These are phyloP conservation scores for Falco punctatus DNA, from an alignment of 2,113 vertebrate genomes.

Conservation along the genomic window DNA sequence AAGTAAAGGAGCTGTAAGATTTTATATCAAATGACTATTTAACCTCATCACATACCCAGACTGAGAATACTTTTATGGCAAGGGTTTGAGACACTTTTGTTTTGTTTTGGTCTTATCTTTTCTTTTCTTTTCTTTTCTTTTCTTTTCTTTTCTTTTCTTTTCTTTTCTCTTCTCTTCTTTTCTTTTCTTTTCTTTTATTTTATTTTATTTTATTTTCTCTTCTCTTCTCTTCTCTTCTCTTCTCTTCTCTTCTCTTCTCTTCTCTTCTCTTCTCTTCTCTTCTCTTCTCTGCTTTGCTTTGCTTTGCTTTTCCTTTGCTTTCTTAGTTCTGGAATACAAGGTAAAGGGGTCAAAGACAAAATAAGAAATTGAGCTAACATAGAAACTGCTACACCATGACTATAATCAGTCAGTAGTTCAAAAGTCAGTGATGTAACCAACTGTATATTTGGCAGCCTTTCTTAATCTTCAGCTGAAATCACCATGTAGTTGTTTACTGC, in stretches of 20 bases:
- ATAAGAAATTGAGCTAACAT: background rate
- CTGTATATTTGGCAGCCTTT: background rate
- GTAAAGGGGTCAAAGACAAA: constrained; percentile 10
- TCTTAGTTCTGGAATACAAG: background rate
- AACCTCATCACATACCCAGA: background rate
- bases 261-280: no score
- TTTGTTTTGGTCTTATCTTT: no score
- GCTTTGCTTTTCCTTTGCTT: background rate
- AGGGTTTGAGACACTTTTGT: background rate
- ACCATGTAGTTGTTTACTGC: background rate
- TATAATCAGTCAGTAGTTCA: background rate
- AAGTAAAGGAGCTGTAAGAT: background rate
- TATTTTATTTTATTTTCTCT: no score
- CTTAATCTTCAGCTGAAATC: background rate
- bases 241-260: no score
- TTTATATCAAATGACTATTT: background rate
- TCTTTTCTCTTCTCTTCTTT: no score
- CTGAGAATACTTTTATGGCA: background rate
- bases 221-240: no score
- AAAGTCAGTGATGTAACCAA: background rate
- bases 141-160: no score
- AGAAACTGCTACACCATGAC: background rate
- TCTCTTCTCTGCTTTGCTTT: no score
- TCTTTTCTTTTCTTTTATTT: no score
- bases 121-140: no score